Evolutionary conservation across 2,888 invertebrate genomes (phyloP), one percentile per base, ranked within the genome.

Genomic region (Ceriagrion tenellum): DNA sequence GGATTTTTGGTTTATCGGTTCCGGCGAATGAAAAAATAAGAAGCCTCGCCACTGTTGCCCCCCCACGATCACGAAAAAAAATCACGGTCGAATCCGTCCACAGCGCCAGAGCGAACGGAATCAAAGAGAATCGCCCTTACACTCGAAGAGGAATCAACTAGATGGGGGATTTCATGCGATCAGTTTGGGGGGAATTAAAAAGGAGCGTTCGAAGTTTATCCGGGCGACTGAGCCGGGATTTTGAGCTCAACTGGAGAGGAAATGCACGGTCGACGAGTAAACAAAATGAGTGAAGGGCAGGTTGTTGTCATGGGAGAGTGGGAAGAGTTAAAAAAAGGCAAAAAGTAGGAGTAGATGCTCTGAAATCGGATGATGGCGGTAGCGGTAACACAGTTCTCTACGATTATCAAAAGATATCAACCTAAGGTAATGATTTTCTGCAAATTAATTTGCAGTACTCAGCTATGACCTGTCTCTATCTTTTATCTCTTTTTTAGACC

Each of bases 161-260:
- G 30, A 18, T 16, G 81, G 81, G 18, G 81, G 69, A 26, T 69
- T 69, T 59, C 20, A 69, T n/a, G 81, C 81, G 81, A 81, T 81
- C 81, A 59, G 69, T 81, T 47, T 47, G 59, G 59, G 35, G 81
- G 81, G 81, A 81, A 81, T 81, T 81, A 81, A 81, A 81, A 81
- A 81, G 81, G 16, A 35, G 26, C 69, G 69, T 12, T 69, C 69
- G 12, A 18, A 81, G 35, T 35, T 81, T 35, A 81, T 81, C 30
- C 30, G 35, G 4, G 81, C 81, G 35, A 35, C 30, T 35, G 81
- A 81, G 35, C 81, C 30, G 13, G 81, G 81, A 81, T 81, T 81
- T 81, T 6, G 81, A 35, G 81, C 30, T 81, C 12, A 12, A 16
- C 30, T 16, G 30, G 81, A 81, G 81, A 13, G 81, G 81, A 16